A percentile compares a stretch with the other conserved stretches of the same genome.
These are phyloP conservation scores for Cacatua alba DNA, from an alignment of 2,113 vertebrate species.

Conservation along the genomic window DNA sequence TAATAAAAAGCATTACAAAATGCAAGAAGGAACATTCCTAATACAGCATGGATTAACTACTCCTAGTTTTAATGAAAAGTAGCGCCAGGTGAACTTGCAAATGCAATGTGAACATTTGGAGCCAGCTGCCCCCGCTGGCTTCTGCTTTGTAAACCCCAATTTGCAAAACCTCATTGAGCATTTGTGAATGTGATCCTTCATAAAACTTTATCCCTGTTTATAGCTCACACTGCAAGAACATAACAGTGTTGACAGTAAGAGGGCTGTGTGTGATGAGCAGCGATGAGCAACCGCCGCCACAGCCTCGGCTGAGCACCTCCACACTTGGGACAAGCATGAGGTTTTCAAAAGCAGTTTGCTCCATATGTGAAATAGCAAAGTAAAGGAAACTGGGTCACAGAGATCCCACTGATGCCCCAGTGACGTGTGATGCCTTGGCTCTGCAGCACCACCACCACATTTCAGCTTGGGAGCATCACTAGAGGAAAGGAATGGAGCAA, in stretches of 20 bases:
- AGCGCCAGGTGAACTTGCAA: not conserved
- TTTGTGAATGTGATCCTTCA: not conserved
- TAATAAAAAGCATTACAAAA: not conserved
- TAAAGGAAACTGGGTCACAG: not conserved
- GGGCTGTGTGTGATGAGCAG: not conserved
- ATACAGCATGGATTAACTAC: not conserved
- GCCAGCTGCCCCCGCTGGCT: not conserved
- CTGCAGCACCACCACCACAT: not conserved
- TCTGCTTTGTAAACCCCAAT: not conserved
- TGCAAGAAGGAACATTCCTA: not conserved
- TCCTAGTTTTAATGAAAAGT: not conserved
- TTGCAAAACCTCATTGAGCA: not conserved
- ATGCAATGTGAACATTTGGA: not conserved
- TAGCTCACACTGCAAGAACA: not conserved
- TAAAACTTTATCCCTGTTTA: not conserved
- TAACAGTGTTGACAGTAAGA: not conserved
- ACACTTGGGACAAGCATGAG: accelerated
- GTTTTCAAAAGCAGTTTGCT: not conserved
- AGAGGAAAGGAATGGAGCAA: not conserved
- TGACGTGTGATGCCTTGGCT: not conserved
- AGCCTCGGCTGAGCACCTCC: not conserved
- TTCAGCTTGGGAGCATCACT: accelerated
- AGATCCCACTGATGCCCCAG: not conserved
- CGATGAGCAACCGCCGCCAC: not conserved
- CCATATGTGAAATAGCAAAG: not conserved